Conservation (phyloP, 2,888 invertebrate species). For the Cataglyphis rosenhaueri region DNA sequence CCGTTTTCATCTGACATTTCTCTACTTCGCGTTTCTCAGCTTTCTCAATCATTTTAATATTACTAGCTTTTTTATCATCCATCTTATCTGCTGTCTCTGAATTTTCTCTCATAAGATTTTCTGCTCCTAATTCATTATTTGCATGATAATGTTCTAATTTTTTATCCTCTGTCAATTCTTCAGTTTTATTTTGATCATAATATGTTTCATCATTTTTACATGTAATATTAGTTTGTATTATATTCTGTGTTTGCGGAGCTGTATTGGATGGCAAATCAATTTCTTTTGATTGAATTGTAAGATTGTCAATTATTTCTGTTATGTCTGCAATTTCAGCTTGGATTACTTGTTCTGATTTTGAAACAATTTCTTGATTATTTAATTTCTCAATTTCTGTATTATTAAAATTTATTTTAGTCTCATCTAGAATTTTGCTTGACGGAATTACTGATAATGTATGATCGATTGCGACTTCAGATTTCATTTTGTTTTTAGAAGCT, state of each 20-base stretch:
- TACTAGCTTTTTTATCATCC: slow-evolving; percentile 33
- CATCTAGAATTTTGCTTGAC: not conserved
- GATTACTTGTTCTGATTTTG: not conserved
- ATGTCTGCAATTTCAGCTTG: not conserved
- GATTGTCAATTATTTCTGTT: not conserved
- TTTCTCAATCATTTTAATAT: slow-evolving; percentile 34
- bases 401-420: slow-evolving; percentile 3
- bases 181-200: not conserved
- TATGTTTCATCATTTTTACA: not conserved
- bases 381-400: not conserved
- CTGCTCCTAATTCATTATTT: not conserved
- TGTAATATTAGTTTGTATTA: slow-evolving; percentile 1
- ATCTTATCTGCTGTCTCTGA: slow-evolving; percentile 63
- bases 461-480: slow-evolving; percentile 2
- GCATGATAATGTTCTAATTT: not conserved
- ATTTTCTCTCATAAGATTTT: not conserved
- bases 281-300: slow-evolving; percentile 1
- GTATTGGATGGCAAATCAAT: not conserved
- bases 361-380: not conserved
- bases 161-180: slow-evolving; percentile 82
- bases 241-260: not conserved
- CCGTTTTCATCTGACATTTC: slow-evolving; percentile 48
- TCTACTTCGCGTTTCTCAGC: slow-evolving; percentile 56
- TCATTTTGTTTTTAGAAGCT: slow-evolving; percentile 32
- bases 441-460: not conserved